These are phyloP conservation scores for Zenarchopterus dispar DNA, from an alignment of 2,797 vertebrate genomes.

Conservation along the genomic window DNA sequence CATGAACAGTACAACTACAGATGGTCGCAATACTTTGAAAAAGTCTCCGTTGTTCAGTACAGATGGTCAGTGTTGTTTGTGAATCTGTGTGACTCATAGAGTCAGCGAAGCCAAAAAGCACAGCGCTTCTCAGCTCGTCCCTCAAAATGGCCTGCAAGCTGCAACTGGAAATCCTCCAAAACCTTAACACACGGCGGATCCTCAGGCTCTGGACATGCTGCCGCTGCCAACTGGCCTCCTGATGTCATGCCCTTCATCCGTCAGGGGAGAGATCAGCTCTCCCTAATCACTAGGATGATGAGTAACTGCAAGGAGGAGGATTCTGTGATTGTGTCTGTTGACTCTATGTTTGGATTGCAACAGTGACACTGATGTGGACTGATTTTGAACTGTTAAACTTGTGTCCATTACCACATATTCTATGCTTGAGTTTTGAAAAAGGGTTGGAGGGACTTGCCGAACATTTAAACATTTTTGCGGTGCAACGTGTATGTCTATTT, in stretches of 20 bases:
- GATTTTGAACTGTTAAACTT: no score
- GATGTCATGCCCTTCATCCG: slow-evolving; percentile 40
- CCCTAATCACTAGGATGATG: slow-evolving; percentile 21
- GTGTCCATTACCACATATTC: no score
- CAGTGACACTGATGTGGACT: no score
- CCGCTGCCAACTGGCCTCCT: slow-evolving; percentile 47
- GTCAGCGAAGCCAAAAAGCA: slow-evolving; percentile 39
- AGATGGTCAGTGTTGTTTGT: slow-evolving; percentile 50
- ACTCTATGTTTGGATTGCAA: no score
- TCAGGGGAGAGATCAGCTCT: slow-evolving; percentile 18
- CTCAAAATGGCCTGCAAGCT: slow-evolving; percentile 32
- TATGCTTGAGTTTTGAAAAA: no score
- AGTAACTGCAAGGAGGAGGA: slow-evolving; percentile 1
- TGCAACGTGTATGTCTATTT: no score
- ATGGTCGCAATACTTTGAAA: slow-evolving; percentile 10
- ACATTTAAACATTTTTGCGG: no score
- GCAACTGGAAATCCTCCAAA: slow-evolving; percentile 46
- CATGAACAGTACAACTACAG: background rate
- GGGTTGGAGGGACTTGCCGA: no score
- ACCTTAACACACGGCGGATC: slow-evolving; percentile 23
- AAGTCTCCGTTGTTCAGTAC: slow-evolving; percentile 15
- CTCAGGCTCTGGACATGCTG: slow-evolving; percentile 35
- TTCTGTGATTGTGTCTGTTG: background rate
- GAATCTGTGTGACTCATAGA: slow-evolving; percentile 53
- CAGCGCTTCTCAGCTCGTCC: slow-evolving; percentile 24